phyloP scores from a whole-genome alignment of 2,797 vertebrate genomes.

The Lophotriccus pileatus region DNA sequence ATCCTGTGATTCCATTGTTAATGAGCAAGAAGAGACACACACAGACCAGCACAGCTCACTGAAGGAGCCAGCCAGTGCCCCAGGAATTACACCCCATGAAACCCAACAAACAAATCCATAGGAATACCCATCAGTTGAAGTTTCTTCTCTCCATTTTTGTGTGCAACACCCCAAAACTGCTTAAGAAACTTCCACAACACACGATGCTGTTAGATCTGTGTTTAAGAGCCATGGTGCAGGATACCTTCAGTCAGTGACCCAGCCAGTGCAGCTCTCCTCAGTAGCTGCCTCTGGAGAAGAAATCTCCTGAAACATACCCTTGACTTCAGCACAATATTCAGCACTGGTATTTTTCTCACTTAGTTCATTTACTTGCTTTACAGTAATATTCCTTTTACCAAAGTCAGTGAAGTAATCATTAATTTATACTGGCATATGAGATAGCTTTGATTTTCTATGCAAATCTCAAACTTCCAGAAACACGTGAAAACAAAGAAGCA shows the following conservation, averaged over 20 bases:
- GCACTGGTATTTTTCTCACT: background rate
- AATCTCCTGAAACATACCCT: background rate
- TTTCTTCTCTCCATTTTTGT: background rate
- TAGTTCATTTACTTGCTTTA: background rate
- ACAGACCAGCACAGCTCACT: fast-evolving
- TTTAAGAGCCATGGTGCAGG: background rate
- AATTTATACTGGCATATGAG: background rate
- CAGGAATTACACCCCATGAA: background rate
- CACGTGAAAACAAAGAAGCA: background rate
- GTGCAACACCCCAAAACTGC: background rate
- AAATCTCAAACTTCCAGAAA: background rate
- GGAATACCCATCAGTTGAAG: background rate
- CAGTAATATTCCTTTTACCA: background rate
- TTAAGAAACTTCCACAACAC: background rate
- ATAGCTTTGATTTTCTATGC: background rate
- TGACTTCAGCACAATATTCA: background rate
- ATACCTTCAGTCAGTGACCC: background rate
- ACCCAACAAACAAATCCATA: background rate
- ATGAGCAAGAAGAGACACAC: background rate
- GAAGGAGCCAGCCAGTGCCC: background rate
- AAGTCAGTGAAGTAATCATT: background rate
- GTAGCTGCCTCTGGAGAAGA: background rate
- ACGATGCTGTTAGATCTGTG: background rate
- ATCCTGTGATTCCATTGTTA: background rate
- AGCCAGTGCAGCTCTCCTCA: background rate